Evolutionary conservation across 64 coral and sea anemone genomes (phyloP), one percentile per base, ranked within the genome.

Genomic region (Dendronephthya gigantea): DNA sequence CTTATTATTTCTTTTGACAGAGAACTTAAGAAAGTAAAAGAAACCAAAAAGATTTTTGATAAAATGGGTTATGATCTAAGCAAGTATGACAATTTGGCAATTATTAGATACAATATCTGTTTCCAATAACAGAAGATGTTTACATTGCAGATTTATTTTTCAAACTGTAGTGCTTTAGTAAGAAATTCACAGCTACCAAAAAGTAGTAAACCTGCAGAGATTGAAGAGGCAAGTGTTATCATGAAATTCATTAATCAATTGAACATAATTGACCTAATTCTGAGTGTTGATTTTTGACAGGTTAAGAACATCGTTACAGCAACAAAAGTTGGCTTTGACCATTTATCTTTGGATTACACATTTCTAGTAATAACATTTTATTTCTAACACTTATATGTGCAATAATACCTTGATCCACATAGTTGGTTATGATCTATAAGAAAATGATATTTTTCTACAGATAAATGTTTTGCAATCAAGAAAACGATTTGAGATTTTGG

Each of bases 11-110:
- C 85, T 50, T 86, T 19, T 49, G 49, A 23, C 68, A 97, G 94
- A 28, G 91, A 97, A 85, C 85, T 97, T 11, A 97, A 97, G 47
- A 97, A 89, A 68, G 94, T 97, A 7, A 97, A 97, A 81, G 94
- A 97, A 13, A 93, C 94, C n/a, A 97, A 97, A 88, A 97, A 97
- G 84, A 86, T 97, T 37, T 97, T 93, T 90, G 94, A 97, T 52
- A 87, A 82, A 74, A 91, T 97, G 39, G 90, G 91, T 74, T 92
- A 97, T 83, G 94, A 97, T 10, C 81, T 93, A 55, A 92, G 93
- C 75, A 97, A 93, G 94, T 97, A 70, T 89, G 94, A 79, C 29
- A 35, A 34, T 15, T 33, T 15, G 25, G 7, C 36, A 39, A 1
- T 35, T 9, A 33, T 15, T 29, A 28, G 15, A 4, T 79, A 3